Conservation (phyloP, 2,113 vertebrate species). For the Chloropsis cyanopogon region DNA sequence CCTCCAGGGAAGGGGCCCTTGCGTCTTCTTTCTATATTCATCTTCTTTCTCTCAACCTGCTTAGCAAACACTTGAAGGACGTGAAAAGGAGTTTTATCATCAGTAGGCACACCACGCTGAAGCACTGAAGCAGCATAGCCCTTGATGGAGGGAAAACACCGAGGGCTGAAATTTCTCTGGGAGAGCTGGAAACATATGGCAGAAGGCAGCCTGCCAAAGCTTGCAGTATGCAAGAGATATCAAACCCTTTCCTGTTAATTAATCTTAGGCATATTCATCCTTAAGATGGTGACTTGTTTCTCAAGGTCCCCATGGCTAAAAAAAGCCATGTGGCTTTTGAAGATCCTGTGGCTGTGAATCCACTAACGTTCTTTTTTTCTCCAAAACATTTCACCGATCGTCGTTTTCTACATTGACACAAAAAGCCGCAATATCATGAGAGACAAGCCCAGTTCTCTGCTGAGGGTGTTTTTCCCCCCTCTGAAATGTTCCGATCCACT, state of each 20-base stretch:
- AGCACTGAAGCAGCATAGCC: background rate
- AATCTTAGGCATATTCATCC: background rate
- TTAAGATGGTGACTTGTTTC: background rate
- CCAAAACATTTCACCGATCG: background rate
- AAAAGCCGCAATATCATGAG: background rate
- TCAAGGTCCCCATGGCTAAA: background rate
- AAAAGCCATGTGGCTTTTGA: background rate
- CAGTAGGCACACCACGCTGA: background rate
- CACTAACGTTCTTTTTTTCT: background rate
- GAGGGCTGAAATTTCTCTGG: background rate
- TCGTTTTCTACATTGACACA: background rate
- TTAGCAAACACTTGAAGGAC: background rate
- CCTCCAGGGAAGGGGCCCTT: rapidly evolving
- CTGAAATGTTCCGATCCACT: background rate
- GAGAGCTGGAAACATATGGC: conserved; percentile 8
- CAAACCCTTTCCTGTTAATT: background rate
- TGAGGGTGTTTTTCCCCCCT: background rate
- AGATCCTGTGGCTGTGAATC: background rate
- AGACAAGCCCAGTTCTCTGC: background rate
- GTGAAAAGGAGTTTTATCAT: background rate
- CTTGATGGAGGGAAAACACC: background rate
- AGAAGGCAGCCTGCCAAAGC: conserved; percentile 13
- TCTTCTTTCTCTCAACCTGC: background rate
- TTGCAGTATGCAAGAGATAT: background rate
- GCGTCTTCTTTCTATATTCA: rapidly evolving